Base-by-base conservation (phyloP, 2,797 vertebrate genomes). In the Falco cherrug region DNA sequence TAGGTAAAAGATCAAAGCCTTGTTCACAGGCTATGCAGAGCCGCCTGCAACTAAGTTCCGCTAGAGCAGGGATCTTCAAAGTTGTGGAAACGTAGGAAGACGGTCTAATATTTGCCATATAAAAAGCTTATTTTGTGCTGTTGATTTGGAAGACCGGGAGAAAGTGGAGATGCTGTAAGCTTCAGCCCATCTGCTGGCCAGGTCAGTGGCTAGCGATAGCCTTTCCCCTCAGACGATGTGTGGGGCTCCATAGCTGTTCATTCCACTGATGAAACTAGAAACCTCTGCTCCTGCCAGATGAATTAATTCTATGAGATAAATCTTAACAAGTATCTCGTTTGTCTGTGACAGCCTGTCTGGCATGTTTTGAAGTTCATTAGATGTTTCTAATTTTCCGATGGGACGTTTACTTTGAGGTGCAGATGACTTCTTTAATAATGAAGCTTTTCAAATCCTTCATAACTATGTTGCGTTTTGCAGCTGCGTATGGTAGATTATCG, bases 111-210 rank as follows among this genome's bases (percentile, higher is more conserved):
- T 22, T 71, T 59, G 51, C 57, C 6, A 1, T 21, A 2, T 35
- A 3, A 4, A 0, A 35, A 45, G 12, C 41, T 60, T 24, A 15
- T 17, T 39, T 50, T 28, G 5, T 43, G 50, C 60, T 59, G 1
- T 17, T 39, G 69, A 22, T 37, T 6, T 41, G 76, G 45, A 68
- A 56, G n/a, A 6, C 4, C 4, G 5, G 60, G 53, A 65, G 64
- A 21, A 31, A 35, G 21, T 1, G 29, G 9, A 14, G 76, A 14
- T 0, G 0, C 18, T 41, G 48, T 28, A 9, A 43, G 47, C 10
- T 75, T 35, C 45, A 43, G 53, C 31, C 45, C 29, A n/a, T 18
- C 69, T 47, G 57, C 39, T 37, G 76, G 10, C 3, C 13, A 13
- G 60, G 54, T 45, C 10, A 28, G 77, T 60, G 35, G 60, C 64